Conservation (phyloP, 2,113 vertebrate genomes). For the Gallinago jamesoni region DNA sequence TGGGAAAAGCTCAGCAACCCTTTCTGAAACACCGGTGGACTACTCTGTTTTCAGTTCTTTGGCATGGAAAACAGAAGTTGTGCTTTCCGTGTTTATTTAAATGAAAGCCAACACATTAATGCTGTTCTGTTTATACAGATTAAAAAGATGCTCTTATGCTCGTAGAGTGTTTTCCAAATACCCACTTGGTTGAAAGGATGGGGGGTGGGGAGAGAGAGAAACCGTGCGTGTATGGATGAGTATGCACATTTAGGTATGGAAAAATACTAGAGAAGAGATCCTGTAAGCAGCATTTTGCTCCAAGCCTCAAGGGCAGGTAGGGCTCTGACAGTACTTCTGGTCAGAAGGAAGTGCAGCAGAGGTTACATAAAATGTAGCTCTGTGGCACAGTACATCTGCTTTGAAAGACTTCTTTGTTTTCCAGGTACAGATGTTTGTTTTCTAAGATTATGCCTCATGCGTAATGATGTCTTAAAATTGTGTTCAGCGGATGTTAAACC, state of each 20-base stretch:
- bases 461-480: background rate
- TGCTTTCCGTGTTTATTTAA: slow-evolving; percentile 28
- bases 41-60: slow-evolving; percentile 23
- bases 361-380: slow-evolving; percentile 9
- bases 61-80: background rate
- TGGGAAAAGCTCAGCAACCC: background rate
- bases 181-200: background rate
- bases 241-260: slow-evolving; percentile 1
- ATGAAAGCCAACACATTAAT: background rate
- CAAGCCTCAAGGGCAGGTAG: slow-evolving; percentile 50
- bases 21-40: background rate
- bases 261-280: slow-evolving; percentile 51
- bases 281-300: background rate
- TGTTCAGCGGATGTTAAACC: slow-evolving; percentile 33
- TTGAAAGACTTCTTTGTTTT: slow-evolving; percentile 73
- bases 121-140: background rate
- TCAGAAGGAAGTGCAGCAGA: slow-evolving; percentile 47
- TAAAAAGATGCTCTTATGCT: slow-evolving; percentile 48
- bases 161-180: slow-evolving; percentile 35
- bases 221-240: background rate
- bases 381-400: slow-evolving; percentile 51
- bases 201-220: background rate
- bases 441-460: background rate
- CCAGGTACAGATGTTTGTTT: slow-evolving; percentile 63
- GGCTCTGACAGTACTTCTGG: slow-evolving; percentile 30